Evolutionary conservation across 2,113 vertebrate species (phyloP).

Genomic region (Hoplias malabaricus): DNA sequence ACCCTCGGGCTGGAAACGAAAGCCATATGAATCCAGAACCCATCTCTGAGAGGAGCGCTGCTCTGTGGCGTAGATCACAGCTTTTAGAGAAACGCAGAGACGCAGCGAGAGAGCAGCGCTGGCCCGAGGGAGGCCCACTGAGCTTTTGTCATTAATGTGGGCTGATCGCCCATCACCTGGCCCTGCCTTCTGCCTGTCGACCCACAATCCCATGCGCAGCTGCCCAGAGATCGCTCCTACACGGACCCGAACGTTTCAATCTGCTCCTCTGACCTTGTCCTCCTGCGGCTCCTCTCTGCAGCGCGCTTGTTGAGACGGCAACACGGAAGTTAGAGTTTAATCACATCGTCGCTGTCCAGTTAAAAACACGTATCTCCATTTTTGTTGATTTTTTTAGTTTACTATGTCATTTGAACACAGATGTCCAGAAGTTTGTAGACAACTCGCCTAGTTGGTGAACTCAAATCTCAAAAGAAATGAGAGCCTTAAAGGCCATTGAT

Average conservation of each 20-base stretch:
- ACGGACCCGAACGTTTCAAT: not conserved
- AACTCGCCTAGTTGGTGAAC: too few relatives aligned
- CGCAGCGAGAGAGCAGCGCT: not conserved
- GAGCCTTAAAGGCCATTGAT: too few relatives aligned
- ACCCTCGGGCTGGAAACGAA: not conserved
- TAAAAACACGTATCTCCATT: too few relatives aligned
- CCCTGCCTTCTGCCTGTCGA: not conserved
- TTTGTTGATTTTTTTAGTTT: too few relatives aligned
- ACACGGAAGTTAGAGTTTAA: too few relatives aligned
- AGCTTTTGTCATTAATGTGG: not conserved
- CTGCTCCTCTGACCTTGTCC: not conserved
- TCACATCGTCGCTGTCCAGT: too few relatives aligned
- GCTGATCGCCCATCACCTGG: constrained; percentile 11
- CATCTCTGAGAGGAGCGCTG: not conserved
- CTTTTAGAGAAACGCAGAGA: too few relatives aligned
- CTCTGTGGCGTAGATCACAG: not conserved
- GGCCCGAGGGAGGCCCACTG: not conserved
- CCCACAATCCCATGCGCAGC: not conserved
- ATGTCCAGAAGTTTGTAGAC: too few relatives aligned
- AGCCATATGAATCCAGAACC: not conserved
- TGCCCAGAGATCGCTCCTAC: not conserved
- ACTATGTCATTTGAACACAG: too few relatives aligned
- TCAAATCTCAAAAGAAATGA: too few relatives aligned
- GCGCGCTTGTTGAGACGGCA: too few relatives aligned
- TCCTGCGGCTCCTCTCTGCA: not conserved